These are phyloP conservation scores for Lepisosteus oculatus DNA, from an alignment of 2,113 vertebrate species.

Conservation along the genomic window DNA sequence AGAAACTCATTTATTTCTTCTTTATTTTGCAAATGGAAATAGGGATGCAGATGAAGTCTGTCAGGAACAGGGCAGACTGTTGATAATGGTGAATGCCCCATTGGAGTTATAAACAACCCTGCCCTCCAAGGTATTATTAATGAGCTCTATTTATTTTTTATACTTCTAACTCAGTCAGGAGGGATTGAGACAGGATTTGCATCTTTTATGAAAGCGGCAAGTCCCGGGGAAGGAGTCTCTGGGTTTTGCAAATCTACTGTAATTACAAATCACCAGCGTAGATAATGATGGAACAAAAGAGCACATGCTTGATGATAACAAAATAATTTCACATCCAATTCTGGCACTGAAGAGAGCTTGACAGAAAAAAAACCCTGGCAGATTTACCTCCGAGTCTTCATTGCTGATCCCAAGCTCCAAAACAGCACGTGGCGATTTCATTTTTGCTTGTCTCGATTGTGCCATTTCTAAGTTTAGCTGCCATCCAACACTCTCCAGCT, in stretches of 20 bases:
- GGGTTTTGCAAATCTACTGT: neutral
- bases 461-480: constrained; percentile 94
- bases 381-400: constrained; percentile 82
- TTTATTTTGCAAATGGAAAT: neutral
- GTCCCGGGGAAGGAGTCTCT: constrained; percentile 12
- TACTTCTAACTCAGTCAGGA: constrained; percentile 44
- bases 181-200: constrained; percentile 35
- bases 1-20: neutral
- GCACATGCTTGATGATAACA: too few species aligned
- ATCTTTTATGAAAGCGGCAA: constrained; percentile 35
- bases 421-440: constrained; percentile 82
- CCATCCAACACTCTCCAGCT: constrained; percentile 91
- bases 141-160: constrained; percentile 44
- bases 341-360: too few species aligned
- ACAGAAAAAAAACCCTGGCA: neutral
- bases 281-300: too few species aligned
- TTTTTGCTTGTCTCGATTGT: constrained; percentile 78
- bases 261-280: too few species aligned
- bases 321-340: too few species aligned
- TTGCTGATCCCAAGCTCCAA: constrained; percentile 80
- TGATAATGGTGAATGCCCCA: neutral
- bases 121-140: constrained; percentile 47
- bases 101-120: constrained; percentile 4
- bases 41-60: neutral
- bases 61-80: neutral